These are phyloP conservation scores for Pristionchus maxplancki DNA, from an alignment of 2,888 invertebrate genomes.

Conservation along the genomic window DNA sequence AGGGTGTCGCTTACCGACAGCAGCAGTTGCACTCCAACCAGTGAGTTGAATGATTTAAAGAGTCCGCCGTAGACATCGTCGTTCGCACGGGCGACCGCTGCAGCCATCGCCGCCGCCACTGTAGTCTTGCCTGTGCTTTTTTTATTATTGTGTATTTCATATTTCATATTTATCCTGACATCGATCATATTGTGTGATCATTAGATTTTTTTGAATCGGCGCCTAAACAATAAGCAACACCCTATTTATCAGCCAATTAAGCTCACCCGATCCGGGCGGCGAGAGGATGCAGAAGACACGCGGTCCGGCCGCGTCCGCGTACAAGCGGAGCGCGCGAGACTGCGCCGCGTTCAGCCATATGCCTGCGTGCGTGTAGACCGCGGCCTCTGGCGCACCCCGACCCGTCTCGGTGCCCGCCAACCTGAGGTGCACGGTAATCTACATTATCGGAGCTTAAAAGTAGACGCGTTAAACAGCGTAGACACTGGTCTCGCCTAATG, in stretches of 20 bases:
- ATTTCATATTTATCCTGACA: no score
- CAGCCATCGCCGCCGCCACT: conserved; percentile 2
- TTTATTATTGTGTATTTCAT: not conserved
- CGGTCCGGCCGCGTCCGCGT: not conserved
- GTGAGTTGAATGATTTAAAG: not conserved
- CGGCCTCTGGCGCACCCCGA: no score
- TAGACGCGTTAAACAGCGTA: no score
- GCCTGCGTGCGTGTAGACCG: not conserved
- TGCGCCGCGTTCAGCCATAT: not conserved
- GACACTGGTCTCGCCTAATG: no score
- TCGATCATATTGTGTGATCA: no score
- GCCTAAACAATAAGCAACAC: no score
- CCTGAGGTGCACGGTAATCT: not conserved
- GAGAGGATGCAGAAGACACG: conserved; percentile 20
- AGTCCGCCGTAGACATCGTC: no score
- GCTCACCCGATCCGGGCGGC: conserved; percentile 29
- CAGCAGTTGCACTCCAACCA: not conserved
- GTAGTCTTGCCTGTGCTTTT: not conserved
- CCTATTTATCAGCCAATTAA: no score
- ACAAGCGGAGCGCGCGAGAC: not conserved
- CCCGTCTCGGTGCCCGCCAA: not conserved
- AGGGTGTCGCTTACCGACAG: not conserved
- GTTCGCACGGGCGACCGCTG: not conserved
- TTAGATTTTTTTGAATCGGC: no score
- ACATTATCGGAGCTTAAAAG: no score